Conservation (phyloP, 2,888 invertebrate genomes). For the Rotaria macrura region DNA sequence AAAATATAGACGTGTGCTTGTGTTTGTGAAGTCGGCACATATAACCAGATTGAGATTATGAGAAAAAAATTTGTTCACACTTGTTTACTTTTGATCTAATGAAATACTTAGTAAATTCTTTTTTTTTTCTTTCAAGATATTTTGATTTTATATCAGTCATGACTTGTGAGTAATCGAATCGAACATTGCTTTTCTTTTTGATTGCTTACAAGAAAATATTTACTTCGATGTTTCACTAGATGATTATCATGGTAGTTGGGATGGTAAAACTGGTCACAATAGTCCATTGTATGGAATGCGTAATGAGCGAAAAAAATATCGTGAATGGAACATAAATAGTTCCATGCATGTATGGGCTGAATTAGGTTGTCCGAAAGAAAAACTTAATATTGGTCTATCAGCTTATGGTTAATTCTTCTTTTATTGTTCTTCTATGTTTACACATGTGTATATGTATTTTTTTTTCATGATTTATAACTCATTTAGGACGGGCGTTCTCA, state of each 20-base stretch:
- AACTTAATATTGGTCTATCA: slow-evolving; percentile 32
- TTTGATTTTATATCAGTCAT: slow-evolving; percentile 16
- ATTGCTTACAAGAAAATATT: too few species aligned
- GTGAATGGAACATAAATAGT: slow-evolving; percentile 29
- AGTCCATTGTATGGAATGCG: slow-evolving; percentile 28
- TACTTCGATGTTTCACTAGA: neutral
- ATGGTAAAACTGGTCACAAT: slow-evolving; percentile 33
- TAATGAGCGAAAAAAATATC: slow-evolving; percentile 29
- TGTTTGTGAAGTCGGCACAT: too few species aligned
- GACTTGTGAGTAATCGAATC: neutral
- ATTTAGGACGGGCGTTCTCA: slow-evolving; percentile 1
- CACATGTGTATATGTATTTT: too few species aligned
- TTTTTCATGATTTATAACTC: neutral
- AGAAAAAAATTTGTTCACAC: too few species aligned
- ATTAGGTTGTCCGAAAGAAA: slow-evolving; percentile 31
- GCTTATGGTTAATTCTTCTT: slow-evolving; percentile 20
- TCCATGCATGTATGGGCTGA: slow-evolving; percentile 20
- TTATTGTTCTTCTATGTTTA: neutral
- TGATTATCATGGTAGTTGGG: slow-evolving; percentile 29
- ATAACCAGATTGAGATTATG: too few species aligned
- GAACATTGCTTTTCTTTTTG: too few species aligned
- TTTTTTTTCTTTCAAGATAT: neutral
- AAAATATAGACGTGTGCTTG: too few species aligned
- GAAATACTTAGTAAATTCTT: neutral
- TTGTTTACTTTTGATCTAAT: neutral